Evolutionary conservation across 2,113 vertebrate species (phyloP), one percentile per base, ranked within the genome.

Genomic region (Odontophorus gujanensis): DNA sequence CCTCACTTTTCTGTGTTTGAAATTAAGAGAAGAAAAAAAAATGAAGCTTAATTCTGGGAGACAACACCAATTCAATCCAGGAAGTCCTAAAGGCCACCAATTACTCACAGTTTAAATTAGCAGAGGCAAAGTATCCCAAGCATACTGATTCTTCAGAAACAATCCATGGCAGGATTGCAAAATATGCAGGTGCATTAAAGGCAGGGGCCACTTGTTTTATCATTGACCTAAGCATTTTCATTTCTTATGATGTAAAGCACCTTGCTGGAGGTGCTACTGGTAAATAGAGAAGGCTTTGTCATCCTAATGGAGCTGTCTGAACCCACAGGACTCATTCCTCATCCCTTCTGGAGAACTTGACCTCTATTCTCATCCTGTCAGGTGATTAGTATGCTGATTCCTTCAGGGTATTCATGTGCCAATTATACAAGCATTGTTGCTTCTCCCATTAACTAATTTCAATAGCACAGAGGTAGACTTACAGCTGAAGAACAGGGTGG

Each of bases 351-450:
- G 9, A 79, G 62, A 34, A 43, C 24, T 18, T 25, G 38, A 43
- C 13, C 25, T 13, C 38, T 92, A 73, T 76, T 74, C 50, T 77
- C 40, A 59, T 13, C 11, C 2, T 71, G 59, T 26, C 38, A 28
- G 58, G 63, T 89, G 91, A 95, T 95, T 74, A 91, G 81, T 67
- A 67, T 51, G 63, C n/a, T 73, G 84, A 91, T 74, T 92, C 71
- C 71, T 85, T 73, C 34, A 68, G 84, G 62, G 53, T 76, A 95
- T 92, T 86, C 92, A 91, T 22, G 34, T 30, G 3, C 71, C 94
- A 89, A 95, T 92, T 90, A 92, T 11, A 69, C 53, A 78, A 85
- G 67, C 58, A 47, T 17, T 87, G 89, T 58, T 68, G 43, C 62
- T 92, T 92, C 58, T 73, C 5, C 83, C 15, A 11, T 78, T 84